phyloP scores from a whole-genome alignment of 1,140 invertebrate species.

The Steinernema khuongi region DNA sequence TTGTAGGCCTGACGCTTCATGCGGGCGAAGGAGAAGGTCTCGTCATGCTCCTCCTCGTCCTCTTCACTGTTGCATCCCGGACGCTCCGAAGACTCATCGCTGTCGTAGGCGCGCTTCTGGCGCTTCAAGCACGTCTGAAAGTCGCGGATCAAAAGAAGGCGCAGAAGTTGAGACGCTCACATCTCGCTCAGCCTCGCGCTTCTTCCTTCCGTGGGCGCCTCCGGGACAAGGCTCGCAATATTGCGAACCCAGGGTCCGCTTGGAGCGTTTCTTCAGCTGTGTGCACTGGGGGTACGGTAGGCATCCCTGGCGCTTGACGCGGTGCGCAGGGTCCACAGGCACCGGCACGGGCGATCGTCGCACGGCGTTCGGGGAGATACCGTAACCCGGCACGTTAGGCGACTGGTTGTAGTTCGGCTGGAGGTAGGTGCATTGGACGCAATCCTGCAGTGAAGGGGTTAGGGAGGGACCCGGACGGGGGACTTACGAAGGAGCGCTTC shows the following conservation, averaged over 20 bases:
- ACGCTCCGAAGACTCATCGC: too few relatives aligned
- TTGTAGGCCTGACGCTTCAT: slow-evolving; percentile 45
- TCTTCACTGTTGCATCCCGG: too few relatives aligned
- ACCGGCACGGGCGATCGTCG: slow-evolving; percentile 34
- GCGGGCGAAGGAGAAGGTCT: slow-evolving; percentile 19
- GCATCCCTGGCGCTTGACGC: slow-evolving; percentile 39
- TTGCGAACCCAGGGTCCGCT: slow-evolving; percentile 35
- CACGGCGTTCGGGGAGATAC: slow-evolving; percentile 8
- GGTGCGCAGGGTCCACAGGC: slow-evolving; percentile 16
- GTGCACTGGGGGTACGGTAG: slow-evolving; percentile 40
- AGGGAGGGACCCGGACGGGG: background rate
- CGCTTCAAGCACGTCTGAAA: slow-evolving; percentile 4
- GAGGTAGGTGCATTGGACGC: slow-evolving; percentile 38
- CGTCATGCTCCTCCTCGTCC: slow-evolving; percentile 35
- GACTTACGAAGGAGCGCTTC: slow-evolving; percentile 11
- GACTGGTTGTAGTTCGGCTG: slow-evolving; percentile 29
- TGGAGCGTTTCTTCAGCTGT: slow-evolving; percentile 27
- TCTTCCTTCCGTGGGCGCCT: slow-evolving; percentile 30
- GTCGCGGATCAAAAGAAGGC: slow-evolving; percentile 6
- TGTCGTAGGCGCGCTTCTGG: background rate
- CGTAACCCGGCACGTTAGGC: slow-evolving; percentile 20
- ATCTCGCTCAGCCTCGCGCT: slow-evolving; percentile 41
- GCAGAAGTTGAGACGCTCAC: slow-evolving; percentile 22
- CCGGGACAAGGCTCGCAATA: slow-evolving; percentile 44
- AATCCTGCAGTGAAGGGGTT: background rate